Evolutionary conservation across 2,797 vertebrate species (phyloP), one percentile per base, ranked within the genome.

Genomic region (Acrossocheilus wenchowensis): DNA sequence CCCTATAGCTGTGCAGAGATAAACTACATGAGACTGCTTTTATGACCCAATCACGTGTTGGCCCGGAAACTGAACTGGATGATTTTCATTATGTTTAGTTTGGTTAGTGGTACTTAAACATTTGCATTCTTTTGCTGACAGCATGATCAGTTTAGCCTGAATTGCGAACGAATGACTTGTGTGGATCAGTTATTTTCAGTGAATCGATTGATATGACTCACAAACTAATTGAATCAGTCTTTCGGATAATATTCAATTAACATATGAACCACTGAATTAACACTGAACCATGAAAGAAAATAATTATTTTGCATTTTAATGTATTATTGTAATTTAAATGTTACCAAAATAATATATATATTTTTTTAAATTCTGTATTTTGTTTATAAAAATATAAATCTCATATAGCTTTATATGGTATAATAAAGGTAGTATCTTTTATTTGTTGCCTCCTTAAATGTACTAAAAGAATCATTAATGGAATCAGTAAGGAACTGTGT

Each of bases 1-100:
- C 60, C 64, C 82, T 50, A 36, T 39, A 11, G 62, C 62, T 57
- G 69, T 66, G 77, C 62, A 57, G 19, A 77, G 43, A 78, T 50
- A 71, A 60, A 69, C 48, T 39, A 34, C 21, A 2, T 68, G 43
- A 78, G 34, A 78, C 5, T 9, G 36, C 60, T 48, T 19, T 80
- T 2, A 34, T 11, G 41, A 34, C 57, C 75, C 21, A 64, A 83
- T 75, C 23, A 73, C 1, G 4, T 60, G 68, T 10, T 36, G 45
- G 48, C 11, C 12, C 2, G 1, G 11, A 9, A 54, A 54, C 10
- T 3, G 50, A 54, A 77, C 2, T 5, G 8, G 17, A 21, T 54
- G 19, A 54, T 77, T 77, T 23, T 77, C 9, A 34, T 15, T 66
- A 26, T 26, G n/a, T 54, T 52, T 11, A 10, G 50, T 54, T 77